Evolutionary conservation across 2,113 vertebrate species (phyloP).

Genomic region (Mixornis gularis): DNA sequence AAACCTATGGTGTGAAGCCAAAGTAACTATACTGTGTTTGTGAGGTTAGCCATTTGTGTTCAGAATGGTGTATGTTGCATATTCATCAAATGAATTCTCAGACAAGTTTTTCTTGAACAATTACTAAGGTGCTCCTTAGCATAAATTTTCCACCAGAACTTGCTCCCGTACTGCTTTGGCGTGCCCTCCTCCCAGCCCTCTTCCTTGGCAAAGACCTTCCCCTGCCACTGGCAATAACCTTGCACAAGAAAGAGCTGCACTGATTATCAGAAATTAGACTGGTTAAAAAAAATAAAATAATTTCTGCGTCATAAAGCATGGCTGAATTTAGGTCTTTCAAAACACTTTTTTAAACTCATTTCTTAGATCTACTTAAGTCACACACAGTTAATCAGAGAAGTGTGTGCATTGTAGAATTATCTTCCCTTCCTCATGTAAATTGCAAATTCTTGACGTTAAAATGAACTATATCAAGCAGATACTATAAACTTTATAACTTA

Average conservation of each 20-base stretch:
- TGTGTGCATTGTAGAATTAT: slow-evolving; percentile 53
- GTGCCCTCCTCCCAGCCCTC: background rate
- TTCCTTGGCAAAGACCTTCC: background rate
- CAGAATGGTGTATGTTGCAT: background rate
- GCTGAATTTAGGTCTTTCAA: slow-evolving; percentile 44
- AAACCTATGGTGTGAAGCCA: background rate
- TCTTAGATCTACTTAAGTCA: slow-evolving; percentile 58
- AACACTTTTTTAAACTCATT: slow-evolving; percentile 53
- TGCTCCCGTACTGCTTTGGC: background rate
- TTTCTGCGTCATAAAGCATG: background rate
- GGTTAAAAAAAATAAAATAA: background rate
- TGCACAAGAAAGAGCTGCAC: background rate
- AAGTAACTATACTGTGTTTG: background rate
- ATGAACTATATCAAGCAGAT: slow-evolving; percentile 37
- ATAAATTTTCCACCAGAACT: background rate
- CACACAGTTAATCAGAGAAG: slow-evolving; percentile 61
- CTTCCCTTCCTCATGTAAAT: slow-evolving; percentile 50
- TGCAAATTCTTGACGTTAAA: slow-evolving; percentile 53
- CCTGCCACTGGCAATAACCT: background rate
- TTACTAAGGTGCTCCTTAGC: background rate
- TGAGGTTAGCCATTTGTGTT: background rate
- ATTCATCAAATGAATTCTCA: background rate
- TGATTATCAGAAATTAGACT: background rate
- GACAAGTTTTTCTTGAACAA: background rate
- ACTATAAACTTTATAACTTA: slow-evolving; percentile 43